Base-by-base conservation (phyloP, 2,797 vertebrate genomes). In the Centropyge bicolor region DNA sequence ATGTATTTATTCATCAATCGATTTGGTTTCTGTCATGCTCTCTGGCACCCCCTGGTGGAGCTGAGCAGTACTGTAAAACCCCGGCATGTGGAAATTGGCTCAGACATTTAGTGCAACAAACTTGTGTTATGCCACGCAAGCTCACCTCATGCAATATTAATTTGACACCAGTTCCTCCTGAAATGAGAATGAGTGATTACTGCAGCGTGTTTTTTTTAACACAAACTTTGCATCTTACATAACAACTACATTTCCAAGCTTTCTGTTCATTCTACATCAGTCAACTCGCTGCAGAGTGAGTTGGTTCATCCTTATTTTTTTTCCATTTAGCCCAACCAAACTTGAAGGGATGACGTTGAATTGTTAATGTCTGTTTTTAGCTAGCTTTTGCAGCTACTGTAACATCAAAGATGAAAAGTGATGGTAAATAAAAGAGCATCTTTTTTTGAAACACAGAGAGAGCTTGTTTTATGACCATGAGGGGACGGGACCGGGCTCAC, bases 321-420 rank as follows among this genome's bases (percentile, higher is more conserved):
- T 40, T 13, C 55, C 87, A 84, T 88, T 69, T 73, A 83, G 83
- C 78, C 80, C 78, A 87, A 78, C 80, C 76, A 64, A 87, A 86
- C 74, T 70, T 73, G 62, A 87, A 85, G 78, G 82, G 85, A 88
- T 86, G 82, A 87, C 77, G 86, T 92, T 78, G 76, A 84, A 91
- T 85, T 82, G 89, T 94, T 94, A 93, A 94, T 94, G 93, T 92
- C 86, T 86, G 95, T 94, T 94, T 94, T 94, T 94, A 96, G 95
- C 94, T 96, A 97, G 95, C 95, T 90, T 95, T 94, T 92, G 91
- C 95, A 94, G 92, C 95, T 95, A 89, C 91, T 92, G 90, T 90
- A 96, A 97, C 97, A 97, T 97, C 97, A 97, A 97, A 98, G 97
- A 97, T 97, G 97, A 97, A 97, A 93, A 85, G 76, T 77, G 73